Conservation (phyloP, 2,888 invertebrate genomes). For the Chirona hameri region DNA sequence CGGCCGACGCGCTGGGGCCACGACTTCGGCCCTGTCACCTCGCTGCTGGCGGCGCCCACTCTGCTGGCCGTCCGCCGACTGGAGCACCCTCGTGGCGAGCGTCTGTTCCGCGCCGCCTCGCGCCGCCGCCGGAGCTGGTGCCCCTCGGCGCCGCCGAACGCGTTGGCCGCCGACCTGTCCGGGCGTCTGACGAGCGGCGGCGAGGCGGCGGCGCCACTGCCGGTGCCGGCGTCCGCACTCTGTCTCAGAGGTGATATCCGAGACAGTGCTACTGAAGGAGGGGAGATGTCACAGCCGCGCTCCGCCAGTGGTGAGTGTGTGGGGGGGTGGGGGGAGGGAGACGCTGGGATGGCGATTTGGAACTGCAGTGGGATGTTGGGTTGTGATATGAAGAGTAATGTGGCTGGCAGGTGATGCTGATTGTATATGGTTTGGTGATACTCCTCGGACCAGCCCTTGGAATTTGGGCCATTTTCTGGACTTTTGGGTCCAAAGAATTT, state of each 20-base stretch:
- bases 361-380: too few species aligned
- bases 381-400: too few species aligned
- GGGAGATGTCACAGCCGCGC: background rate
- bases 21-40: background rate
- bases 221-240: background rate
- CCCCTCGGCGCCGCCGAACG: background rate
- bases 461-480: too few species aligned
- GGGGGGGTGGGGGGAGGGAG: background rate
- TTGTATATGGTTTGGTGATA: too few species aligned
- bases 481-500: too few species aligned
- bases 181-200: background rate
- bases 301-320: background rate
- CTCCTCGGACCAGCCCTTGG: too few species aligned
- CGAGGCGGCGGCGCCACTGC: background rate
- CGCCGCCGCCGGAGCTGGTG: background rate
- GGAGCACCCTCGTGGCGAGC: background rate
- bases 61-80: background rate
- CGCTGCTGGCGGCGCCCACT: conserved; percentile 1
- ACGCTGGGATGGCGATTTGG: background rate
- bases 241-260: background rate
- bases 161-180: background rate
- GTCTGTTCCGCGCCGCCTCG: background rate
- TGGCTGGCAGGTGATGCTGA: too few species aligned
- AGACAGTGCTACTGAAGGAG: background rate
- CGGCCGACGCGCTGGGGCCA: conserved; percentile 12